Conservation (phyloP, 2,797 vertebrate genomes). For the Lepilemur septentrionalis region DNA sequence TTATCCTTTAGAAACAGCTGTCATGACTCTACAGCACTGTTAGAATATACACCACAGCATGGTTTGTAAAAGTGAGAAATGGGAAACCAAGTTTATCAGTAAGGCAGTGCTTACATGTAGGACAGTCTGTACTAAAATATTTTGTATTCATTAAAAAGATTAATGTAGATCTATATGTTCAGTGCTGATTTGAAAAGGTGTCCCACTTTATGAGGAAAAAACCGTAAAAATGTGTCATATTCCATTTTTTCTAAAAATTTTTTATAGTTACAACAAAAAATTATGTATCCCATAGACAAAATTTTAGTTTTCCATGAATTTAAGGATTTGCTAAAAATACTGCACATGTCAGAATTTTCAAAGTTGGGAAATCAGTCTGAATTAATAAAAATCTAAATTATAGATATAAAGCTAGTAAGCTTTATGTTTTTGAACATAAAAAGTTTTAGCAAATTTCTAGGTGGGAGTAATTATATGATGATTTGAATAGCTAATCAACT, state of each 20-base stretch:
- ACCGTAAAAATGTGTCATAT: neutral
- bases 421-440: constrained; percentile 12
- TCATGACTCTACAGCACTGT: neutral
- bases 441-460: neutral
- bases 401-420: neutral
- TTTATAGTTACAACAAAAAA: neutral
- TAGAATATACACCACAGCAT: neutral
- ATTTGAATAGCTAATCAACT: neutral
- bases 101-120: neutral
- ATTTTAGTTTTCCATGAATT: neutral
- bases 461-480: neutral
- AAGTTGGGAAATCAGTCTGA: neutral
- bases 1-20: neutral
- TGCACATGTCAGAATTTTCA: neutral
- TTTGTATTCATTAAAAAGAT: neutral
- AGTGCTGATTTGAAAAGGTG: neutral
- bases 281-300: neutral
- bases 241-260: neutral
- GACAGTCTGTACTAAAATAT: neutral
- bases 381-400: constrained; percentile 13
- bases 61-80: neutral
- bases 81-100: neutral
- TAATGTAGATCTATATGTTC: neutral
- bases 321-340: neutral
- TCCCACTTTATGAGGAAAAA: neutral